A percentile compares a stretch with the other conserved stretches of the same genome.
phyloP scores from a whole-genome alignment of 2,888 invertebrate species.

The Petrolisthes cinctipes region DNA sequence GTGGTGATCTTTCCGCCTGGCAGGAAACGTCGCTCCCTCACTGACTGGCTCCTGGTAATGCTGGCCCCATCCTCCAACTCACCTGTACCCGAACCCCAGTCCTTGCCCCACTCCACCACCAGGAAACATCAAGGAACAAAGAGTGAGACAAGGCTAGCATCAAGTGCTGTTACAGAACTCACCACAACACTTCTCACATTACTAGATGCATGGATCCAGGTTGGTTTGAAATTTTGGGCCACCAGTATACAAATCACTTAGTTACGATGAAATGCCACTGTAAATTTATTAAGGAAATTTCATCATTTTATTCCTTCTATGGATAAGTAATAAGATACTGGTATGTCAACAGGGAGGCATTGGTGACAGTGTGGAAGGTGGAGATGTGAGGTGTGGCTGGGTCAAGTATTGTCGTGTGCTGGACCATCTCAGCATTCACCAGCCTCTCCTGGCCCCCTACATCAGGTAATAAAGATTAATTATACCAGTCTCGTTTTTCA shows the following conservation, averaged over 20 bases:
- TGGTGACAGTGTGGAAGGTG: not conserved
- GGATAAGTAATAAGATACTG: no score
- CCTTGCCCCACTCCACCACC: not conserved
- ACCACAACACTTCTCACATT: not conserved
- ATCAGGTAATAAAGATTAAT: not conserved
- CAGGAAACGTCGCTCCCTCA: not conserved
- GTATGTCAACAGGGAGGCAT: no score
- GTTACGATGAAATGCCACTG: not conserved
- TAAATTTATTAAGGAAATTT: no score
- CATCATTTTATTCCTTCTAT: no score
- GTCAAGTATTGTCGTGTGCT: not conserved
- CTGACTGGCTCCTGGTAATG: not conserved
- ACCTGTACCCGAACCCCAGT: not conserved
- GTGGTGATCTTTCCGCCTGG: conserved; percentile 8
- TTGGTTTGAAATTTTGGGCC: not conserved
- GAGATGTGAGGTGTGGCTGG: not conserved
- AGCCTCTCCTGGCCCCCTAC: not conserved
- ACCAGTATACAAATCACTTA: not conserved
- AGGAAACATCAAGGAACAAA: not conserved
- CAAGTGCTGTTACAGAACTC: not conserved
- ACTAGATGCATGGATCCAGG: not conserved
- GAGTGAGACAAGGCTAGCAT: not conserved
- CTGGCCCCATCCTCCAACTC: not conserved
- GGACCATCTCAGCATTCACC: not conserved
- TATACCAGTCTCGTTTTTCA: no score